Evolutionary conservation across 2,888 invertebrate genomes (phyloP), one percentile per base, ranked within the genome.

Genomic region (Prosapia bicincta): DNA sequence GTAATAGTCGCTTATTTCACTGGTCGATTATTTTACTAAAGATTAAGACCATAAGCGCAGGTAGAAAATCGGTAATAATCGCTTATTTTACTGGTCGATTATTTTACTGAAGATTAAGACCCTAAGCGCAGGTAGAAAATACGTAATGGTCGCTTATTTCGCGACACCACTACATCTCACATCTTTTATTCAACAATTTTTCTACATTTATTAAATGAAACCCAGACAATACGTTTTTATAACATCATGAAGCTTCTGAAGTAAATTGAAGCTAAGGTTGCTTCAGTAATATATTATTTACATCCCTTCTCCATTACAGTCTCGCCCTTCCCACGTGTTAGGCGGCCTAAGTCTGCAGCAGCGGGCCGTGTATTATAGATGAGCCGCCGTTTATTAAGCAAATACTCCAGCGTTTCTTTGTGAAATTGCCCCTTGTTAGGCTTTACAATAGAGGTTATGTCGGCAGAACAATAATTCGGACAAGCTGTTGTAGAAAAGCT

Each of bases 301-400:
- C 20, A 54, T 54, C 54, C 20, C n/a, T 54, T 54, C 54, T 54
- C 54, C n/a, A 20, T 54, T 54, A n/a, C 54, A 54, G 54, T 5
- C 54, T 54, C 54, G 20, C 54, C 54, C 54, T 54, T 54, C 6
- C 20, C 13, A 20, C n/a, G 54, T 20, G 20, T 20, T 54, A 54
- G 38, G 38, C 38, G 5, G 13, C 13, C 6, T 13, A 38, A 38
- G 38, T 38, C 28, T 28, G 9, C 28, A 6, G 68, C 25, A 43
- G 43, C 43, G 74, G 54, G 69, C 13, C 32, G 15, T 28, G 30
- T 72, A 71, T 71, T 69, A 69, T 69, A 74, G 74, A 74, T 74
- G 74, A 74, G 69, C 65, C 74, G n/a, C 71, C 74, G 69, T 74
- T 74, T 74, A 74, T 74, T 74, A 74, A 65, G 69, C 74, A 69